These are phyloP conservation scores for Cyanoramphus novaezelandiae DNA, from an alignment of 2,113 vertebrate genomes.

Conservation along the genomic window DNA sequence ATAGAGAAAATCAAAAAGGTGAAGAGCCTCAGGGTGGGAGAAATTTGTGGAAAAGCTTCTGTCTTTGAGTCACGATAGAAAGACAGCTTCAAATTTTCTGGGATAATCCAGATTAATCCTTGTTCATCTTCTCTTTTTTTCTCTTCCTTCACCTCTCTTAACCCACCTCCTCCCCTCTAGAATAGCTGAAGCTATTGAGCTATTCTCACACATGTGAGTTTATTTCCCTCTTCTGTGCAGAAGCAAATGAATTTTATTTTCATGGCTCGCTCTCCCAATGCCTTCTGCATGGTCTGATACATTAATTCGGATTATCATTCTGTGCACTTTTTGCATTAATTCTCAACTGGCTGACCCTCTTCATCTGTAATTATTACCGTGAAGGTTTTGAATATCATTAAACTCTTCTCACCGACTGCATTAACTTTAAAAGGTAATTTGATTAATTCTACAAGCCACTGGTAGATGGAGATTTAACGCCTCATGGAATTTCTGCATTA, in stretches of 20 bases:
- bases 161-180: not conserved
- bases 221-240: constrained; percentile 48
- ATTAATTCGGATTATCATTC: constrained; percentile 73
- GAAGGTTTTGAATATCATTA: constrained; percentile 79
- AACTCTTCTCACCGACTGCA: constrained; percentile 71
- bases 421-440: constrained; percentile 80
- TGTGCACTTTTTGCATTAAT: constrained; percentile 75
- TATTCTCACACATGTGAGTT: constrained; percentile 36
- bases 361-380: constrained; percentile 79
- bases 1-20: constrained; percentile 3
- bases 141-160: not conserved
- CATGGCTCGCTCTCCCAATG: constrained; percentile 45
- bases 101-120: constrained; percentile 7
- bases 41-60: constrained; percentile 1
- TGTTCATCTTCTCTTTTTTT: not conserved
- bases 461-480: constrained; percentile 74
- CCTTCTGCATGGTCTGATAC: constrained; percentile 52
- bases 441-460: constrained; percentile 75
- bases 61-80: not conserved
- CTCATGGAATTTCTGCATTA: constrained; percentile 72
- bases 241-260: constrained; percentile 64
- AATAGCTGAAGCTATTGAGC: not conserved
- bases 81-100: not conserved
- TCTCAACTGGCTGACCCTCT: constrained; percentile 78
- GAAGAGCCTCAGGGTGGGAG: not conserved